phyloP scores from a whole-genome alignment of 2,797 vertebrate genomes.

The Mareca strepera region DNA sequence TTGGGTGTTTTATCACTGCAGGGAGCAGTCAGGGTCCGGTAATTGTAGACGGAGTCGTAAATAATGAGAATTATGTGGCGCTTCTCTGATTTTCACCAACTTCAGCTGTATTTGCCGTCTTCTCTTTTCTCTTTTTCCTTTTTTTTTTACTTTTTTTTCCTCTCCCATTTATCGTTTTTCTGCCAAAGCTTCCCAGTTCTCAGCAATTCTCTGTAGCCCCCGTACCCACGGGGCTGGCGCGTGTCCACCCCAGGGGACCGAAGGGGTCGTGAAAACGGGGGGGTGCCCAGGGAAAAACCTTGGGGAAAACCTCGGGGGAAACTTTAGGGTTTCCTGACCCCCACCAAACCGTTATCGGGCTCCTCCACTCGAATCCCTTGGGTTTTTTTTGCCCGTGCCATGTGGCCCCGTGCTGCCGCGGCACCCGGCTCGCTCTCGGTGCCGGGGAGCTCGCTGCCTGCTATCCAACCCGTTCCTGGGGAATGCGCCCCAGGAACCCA shows the following conservation, averaged over 20 bases:
- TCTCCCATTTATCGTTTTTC: background rate
- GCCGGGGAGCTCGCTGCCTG: background rate
- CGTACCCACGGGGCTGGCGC: background rate
- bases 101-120: background rate
- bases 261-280: background rate
- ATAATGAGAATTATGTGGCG: too few species aligned
- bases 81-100: background rate
- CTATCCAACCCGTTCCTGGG: constrained; percentile 18
- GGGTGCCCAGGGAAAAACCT: fast-evolving
- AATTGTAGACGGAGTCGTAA: background rate
- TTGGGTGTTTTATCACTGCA: background rate
- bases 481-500: constrained; percentile 1
- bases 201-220: background rate
- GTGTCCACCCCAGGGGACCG: too few species aligned
- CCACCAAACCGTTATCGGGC: fast-evolving
- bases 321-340: background rate
- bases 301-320: too few species aligned
- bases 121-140: background rate
- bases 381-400: background rate
- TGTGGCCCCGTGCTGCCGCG: background rate
- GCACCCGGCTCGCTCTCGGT: background rate
- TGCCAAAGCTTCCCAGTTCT: background rate
- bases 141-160: background rate
- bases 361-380: fast-evolving
- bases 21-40: background rate